These are phyloP conservation scores for Zygothrica quintamaculata DNA, from an alignment of 2,888 invertebrate genomes.

Conservation along the genomic window DNA sequence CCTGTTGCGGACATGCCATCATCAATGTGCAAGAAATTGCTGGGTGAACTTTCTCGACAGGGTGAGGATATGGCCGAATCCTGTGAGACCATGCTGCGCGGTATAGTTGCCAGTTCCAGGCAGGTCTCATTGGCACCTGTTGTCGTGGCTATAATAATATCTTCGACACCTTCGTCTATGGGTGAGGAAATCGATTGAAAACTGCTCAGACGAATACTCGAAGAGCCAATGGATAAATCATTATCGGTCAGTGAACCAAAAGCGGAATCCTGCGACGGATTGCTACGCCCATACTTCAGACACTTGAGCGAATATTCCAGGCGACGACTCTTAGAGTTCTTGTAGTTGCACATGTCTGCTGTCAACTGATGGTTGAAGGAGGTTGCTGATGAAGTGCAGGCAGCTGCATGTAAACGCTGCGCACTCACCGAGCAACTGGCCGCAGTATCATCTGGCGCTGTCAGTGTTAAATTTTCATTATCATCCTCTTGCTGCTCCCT, in stretches of 20 bases:
- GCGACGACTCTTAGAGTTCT: conserved; percentile 84
- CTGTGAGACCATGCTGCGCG: conserved; percentile 82
- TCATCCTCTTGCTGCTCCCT: conserved; percentile 26
- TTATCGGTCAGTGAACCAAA: conserved; percentile 85
- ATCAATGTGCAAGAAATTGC: conserved; percentile 82
- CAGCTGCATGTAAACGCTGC: conserved; percentile 49
- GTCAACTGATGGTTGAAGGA: conserved; percentile 83
- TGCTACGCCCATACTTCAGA: conserved; percentile 84
- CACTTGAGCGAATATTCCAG: conserved; percentile 84
- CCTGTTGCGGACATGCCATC: conserved; percentile 73
- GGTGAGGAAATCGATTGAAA: conserved; percentile 85
- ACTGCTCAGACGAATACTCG: conserved; percentile 84
- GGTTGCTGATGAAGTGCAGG: conserved; percentile 33
- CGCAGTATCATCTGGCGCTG: conserved; percentile 48
- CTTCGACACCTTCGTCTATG: conserved; percentile 85
- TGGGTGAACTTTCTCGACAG: conserved; percentile 83
- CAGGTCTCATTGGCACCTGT: conserved; percentile 82
- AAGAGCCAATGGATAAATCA: conserved; percentile 84
- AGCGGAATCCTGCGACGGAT: conserved; percentile 85
- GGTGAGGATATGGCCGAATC: conserved; percentile 84
- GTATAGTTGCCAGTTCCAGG: conserved; percentile 82
- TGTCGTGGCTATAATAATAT: conserved; percentile 83
- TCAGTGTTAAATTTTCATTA: conserved; percentile 27
- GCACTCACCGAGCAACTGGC: conserved; percentile 63
- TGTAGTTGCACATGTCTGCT: conserved; percentile 84